Conservation (phyloP, 2,797 vertebrate species). For the Eidolon dupreanum region DNA sequence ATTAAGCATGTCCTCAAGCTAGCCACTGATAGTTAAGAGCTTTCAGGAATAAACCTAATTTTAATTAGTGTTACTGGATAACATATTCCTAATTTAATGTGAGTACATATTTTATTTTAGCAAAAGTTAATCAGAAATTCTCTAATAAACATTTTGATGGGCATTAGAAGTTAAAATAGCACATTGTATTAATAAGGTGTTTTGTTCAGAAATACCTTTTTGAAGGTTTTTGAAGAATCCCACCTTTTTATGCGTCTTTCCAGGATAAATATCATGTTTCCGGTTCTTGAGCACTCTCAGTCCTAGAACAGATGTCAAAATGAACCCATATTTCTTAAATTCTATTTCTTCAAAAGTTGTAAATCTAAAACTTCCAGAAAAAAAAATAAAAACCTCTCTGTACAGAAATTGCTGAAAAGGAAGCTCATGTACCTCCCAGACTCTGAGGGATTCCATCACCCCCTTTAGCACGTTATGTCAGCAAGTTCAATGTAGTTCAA, state of each 20-base stretch:
- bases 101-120: constrained; percentile 40
- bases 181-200: background rate
- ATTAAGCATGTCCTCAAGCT: background rate
- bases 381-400: background rate
- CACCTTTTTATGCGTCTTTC: background rate
- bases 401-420: constrained; percentile 14
- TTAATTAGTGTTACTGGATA: background rate
- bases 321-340: background rate
- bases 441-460: background rate
- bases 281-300: background rate
- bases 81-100: constrained; percentile 23
- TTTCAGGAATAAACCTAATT: constrained; percentile 35
- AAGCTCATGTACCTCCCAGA: background rate
- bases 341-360: background rate
- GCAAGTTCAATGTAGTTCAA: background rate
- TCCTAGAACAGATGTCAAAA: background rate
- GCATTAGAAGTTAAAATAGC: constrained; percentile 50
- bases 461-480: background rate
- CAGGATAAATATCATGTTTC: background rate
- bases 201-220: constrained; percentile 13
- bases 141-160: constrained; percentile 18
- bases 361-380: constrained; percentile 15
- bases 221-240: background rate
- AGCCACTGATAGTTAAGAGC: background rate
- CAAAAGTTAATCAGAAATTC: constrained; percentile 23